Evolutionary conservation across 2,888 invertebrate genomes (phyloP), one percentile per base, ranked within the genome.

Genomic region (Melipona beecheii): DNA sequence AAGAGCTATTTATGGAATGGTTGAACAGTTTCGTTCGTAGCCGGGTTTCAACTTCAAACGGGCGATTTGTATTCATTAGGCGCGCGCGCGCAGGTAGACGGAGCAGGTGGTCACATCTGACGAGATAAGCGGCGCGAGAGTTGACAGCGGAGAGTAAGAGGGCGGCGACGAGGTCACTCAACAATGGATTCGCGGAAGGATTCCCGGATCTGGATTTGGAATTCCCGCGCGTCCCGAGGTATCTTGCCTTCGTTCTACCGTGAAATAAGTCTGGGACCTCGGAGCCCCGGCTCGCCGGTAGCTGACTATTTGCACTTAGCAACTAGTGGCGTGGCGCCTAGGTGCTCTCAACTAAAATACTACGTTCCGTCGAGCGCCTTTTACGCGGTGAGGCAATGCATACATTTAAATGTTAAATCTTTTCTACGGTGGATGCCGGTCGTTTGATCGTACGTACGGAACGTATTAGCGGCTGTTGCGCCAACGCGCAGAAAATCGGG

Each of bases 261-360:
- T 92, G 92, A 92, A 92, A 92, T 92, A 92, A 92, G 91, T 91
- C 91, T 89, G 91, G 90, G 91, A 90, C 89, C 89, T 87, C 80
- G 81, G 88, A 88, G 87, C 87, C 87, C 88, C 9, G 9, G 86
- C 81, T 21, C 83, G 85, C 21, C 83, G 85, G 83, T 85, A 77
- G 80, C 89, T 87, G 92, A 92, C 91, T 92, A 92, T 92, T 92
- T 92, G 92, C 92, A 92, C 91, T 91, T 91, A 90, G 91, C 92
- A 92, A 92, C 92, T 92, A 91, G 91, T 92, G 91, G 91, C 89
- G 88, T 90, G 91, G 88, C 88, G 87, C 90, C 90, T 89, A 91
- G 90, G 90, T 91, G 90, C 90, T 89, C 91, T 90, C 91, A 86
- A 91, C 89, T 90, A 87, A 90, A 87, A 89, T 88, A 88, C 90